These are phyloP conservation scores for Schlechtendalia chinensis DNA, from an alignment of 1,140 invertebrate species.

Conservation along the genomic window DNA sequence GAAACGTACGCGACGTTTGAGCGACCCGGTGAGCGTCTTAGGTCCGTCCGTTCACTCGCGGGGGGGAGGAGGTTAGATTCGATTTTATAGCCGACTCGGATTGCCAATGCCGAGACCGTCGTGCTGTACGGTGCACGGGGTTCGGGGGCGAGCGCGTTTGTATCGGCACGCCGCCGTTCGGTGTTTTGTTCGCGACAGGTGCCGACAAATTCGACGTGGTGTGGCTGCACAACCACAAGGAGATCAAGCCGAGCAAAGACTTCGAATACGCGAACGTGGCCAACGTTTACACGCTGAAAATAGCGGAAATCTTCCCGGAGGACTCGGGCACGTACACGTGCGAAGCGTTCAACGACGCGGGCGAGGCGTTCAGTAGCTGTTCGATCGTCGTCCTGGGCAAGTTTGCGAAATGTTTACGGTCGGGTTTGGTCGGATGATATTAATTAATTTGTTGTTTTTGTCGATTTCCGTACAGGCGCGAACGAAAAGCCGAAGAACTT, in stretches of 20 bases:
- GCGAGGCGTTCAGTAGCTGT: slow-evolving; percentile 89
- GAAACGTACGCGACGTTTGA: no score
- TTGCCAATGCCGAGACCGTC: no score
- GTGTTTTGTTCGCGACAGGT: slow-evolving; percentile 56
- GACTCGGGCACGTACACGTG: slow-evolving; percentile 92
- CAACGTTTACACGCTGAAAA: slow-evolving; percentile 85
- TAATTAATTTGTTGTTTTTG: no score
- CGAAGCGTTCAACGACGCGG: slow-evolving; percentile 92
- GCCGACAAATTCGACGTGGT: slow-evolving; percentile 87
- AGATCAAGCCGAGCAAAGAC: slow-evolving; percentile 94
- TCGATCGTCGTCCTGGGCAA: slow-evolving; percentile 75
- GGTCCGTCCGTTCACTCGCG: no score
- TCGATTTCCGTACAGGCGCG: slow-evolving; percentile 66
- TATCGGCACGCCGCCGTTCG: no score
- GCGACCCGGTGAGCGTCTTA: no score
- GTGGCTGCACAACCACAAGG: slow-evolving; percentile 95
- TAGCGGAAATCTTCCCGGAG: slow-evolving; percentile 93
- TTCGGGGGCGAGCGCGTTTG: no score
- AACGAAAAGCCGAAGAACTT: slow-evolving; percentile 81
- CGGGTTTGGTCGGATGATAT: no score
- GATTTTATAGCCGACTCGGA: no score
- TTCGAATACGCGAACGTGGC: slow-evolving; percentile 90
- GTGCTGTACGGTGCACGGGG: no score
- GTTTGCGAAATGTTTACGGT: slow-evolving; percentile 36
- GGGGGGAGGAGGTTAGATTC: no score